phyloP scores from a whole-genome alignment of 2,113 vertebrate species.

The Chloroceryle aenea region DNA sequence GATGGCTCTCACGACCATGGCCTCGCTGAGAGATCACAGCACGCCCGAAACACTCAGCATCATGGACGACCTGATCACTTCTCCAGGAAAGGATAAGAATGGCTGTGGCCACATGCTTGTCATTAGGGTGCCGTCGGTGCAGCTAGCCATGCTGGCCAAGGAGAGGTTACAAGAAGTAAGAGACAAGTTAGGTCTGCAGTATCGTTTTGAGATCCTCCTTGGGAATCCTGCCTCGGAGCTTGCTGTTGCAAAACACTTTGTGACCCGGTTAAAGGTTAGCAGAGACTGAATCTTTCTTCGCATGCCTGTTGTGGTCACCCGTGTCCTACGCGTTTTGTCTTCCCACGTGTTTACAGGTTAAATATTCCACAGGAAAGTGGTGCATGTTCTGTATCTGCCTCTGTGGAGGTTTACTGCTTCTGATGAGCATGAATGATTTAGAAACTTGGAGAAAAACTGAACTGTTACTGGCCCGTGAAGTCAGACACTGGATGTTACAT shows the following conservation, averaged over 20 bases:
- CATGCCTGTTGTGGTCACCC: neutral
- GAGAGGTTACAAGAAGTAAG: conserved; percentile 93
- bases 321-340: neutral
- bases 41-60: conserved; percentile 95
- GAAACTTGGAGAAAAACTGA: neutral
- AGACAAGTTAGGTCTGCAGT: conserved; percentile 91
- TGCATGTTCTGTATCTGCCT: neutral
- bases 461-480: neutral
- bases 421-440: neutral
- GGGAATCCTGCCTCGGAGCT: conserved; percentile 90
- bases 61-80: conserved; percentile 93
- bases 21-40: conserved; percentile 91
- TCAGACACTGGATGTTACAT: neutral
- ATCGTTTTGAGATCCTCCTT: conserved; percentile 93
- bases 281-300: neutral
- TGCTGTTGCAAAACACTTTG: conserved; percentile 84
- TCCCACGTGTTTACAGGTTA: accelerated
- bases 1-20: conserved; percentile 92
- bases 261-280: conserved; percentile 87
- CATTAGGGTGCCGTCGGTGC: conserved; percentile 93
- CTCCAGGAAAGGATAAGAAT: conserved; percentile 83
- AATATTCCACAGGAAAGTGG: neutral
- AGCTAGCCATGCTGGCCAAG: conserved; percentile 94
- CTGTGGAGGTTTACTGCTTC: neutral
- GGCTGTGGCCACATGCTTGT: conserved; percentile 95